Evolutionary conservation across 2,888 invertebrate species (phyloP).

Genomic region (Drosophila dives): DNA sequence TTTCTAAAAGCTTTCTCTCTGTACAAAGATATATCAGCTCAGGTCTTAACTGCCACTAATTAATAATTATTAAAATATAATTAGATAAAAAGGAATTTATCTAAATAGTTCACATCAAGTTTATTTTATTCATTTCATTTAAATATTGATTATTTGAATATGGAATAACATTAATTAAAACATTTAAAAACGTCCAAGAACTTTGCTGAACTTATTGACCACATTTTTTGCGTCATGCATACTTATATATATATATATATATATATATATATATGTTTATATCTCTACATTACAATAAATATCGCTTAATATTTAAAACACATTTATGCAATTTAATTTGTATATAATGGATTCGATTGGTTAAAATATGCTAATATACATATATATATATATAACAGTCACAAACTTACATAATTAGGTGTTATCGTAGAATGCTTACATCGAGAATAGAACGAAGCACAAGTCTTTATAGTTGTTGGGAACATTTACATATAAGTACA

Average conservation of each 20-base stretch:
- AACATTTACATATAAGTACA: constrained; percentile 69
- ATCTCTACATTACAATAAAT: constrained; percentile 44
- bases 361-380: constrained; percentile 46
- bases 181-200: constrained; percentile 69
- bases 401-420: constrained; percentile 52
- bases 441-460: constrained; percentile 75
- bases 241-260: constrained; percentile 12
- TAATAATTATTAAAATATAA: not conserved
- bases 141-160: constrained; percentile 58
- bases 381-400: constrained; percentile 52
- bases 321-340: not conserved
- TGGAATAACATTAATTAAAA: constrained; percentile 67
- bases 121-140: constrained; percentile 65
- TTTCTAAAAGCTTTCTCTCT: no score
- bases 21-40: not conserved
- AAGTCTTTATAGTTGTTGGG: constrained; percentile 77
- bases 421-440: constrained; percentile 73
- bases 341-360: constrained; percentile 15
- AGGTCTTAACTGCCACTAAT: constrained; percentile 6
- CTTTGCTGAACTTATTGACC: constrained; percentile 43
- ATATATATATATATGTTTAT: constrained; percentile 18
- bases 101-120: constrained; percentile 67
- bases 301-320: constrained; percentile 31
- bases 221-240: constrained; percentile 22
- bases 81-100: not conserved